phyloP scores from a whole-genome alignment of 1,140 invertebrate species.

The Hetaerina americana region DNA sequence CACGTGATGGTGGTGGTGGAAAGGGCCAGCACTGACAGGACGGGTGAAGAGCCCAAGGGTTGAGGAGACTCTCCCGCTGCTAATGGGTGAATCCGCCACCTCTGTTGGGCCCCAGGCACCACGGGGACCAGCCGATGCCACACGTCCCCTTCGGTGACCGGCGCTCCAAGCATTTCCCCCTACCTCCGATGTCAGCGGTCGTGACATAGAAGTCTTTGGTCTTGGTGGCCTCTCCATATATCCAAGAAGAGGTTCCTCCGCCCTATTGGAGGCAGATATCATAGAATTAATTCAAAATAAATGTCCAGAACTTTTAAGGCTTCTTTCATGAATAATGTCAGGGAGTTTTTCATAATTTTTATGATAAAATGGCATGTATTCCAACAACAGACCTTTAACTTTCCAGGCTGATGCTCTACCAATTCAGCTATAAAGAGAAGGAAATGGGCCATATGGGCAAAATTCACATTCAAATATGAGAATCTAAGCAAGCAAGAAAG shows the following conservation, averaged over 20 bases:
- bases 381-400: too few relatives aligned
- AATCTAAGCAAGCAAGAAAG: too few relatives aligned
- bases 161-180: constrained; percentile 5
- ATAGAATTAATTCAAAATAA: not conserved
- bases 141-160: not conserved
- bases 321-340: too few relatives aligned
- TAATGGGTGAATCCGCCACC: constrained; percentile 16
- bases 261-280: constrained; percentile 19
- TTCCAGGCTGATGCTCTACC: too few relatives aligned
- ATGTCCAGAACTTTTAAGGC: too few relatives aligned
- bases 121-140: constrained; percentile 23
- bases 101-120: constrained; percentile 35
- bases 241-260: constrained; percentile 5
- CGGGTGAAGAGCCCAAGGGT: not conserved
- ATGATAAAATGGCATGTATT: too few relatives aligned
- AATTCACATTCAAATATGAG: too few relatives aligned
- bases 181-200: constrained; percentile 17
- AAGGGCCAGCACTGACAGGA: constrained; percentile 39
- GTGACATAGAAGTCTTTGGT: constrained; percentile 29
- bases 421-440: too few relatives aligned
- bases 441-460: too few relatives aligned
- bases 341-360: too few relatives aligned
- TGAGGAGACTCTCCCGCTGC: not conserved
- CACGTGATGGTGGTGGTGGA: constrained; percentile 41
- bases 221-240: constrained; percentile 20